phyloP scores from a whole-genome alignment of 2,113 vertebrate species.

The Ammospiza caudacuta region DNA sequence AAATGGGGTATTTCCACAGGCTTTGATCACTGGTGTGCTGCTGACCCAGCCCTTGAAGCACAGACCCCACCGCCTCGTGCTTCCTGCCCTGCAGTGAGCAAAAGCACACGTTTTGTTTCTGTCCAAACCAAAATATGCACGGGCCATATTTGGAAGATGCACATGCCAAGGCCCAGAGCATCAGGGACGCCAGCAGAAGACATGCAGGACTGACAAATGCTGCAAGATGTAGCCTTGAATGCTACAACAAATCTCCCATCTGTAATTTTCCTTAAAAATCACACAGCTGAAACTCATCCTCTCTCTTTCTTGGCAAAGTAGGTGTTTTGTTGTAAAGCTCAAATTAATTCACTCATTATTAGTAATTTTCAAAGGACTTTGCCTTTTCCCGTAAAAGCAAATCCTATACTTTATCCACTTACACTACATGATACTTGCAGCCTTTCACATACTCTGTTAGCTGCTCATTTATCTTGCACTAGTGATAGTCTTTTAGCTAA shows the following conservation, averaged over 20 bases:
- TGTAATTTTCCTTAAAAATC: neutral
- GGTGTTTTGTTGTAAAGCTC: neutral
- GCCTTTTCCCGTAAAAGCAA: neutral
- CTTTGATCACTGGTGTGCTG: fast-evolving
- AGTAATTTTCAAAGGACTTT: neutral
- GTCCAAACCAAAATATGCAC: neutral
- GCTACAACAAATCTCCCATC: neutral
- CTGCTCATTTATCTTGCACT: conserved; percentile 54
- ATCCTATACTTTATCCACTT: neutral
- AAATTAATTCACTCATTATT: neutral
- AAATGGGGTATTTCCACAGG: neutral
- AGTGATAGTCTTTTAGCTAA: conserved; percentile 38
- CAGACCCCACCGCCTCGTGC: fast-evolving
- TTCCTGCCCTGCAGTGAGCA: fast-evolving
- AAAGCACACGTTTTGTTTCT: neutral
- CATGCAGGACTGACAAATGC: neutral
- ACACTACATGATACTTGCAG: neutral
- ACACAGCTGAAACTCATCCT: neutral
- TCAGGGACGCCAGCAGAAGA: neutral
- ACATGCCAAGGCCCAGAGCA: neutral
- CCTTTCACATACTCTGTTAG: neutral
- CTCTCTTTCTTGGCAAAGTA: neutral
- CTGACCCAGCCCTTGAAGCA: neutral
- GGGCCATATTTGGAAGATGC: fast-evolving
- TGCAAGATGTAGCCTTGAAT: neutral